phyloP scores from a whole-genome alignment of 2,888 invertebrate species.

The Patella depressa region DNA sequence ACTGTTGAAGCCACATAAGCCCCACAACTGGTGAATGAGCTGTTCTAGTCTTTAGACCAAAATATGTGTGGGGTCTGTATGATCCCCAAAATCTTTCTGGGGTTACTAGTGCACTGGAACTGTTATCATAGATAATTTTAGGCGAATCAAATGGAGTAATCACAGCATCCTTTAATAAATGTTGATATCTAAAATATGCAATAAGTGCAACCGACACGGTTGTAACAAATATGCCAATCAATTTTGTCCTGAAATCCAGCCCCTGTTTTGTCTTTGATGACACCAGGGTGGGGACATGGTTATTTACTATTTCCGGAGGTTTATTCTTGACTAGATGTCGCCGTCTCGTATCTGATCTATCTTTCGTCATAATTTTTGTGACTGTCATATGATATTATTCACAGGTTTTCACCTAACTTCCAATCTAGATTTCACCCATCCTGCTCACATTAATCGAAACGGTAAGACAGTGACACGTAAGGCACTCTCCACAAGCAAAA shows the following conservation, averaged over 20 bases:
- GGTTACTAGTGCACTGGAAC: slow-evolving; percentile 46
- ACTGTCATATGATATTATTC: too few relatives aligned
- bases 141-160: slow-evolving; percentile 56
- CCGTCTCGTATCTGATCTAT: too few relatives aligned
- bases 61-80: slow-evolving; percentile 75
- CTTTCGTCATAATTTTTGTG: too few relatives aligned
- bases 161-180: slow-evolving; percentile 49
- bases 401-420: too few relatives aligned
- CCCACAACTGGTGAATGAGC: slow-evolving; percentile 91
- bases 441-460: too few relatives aligned
- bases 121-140: slow-evolving; percentile 52
- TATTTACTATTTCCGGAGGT: neutral
- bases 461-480: too few relatives aligned
- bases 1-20: slow-evolving; percentile 93
- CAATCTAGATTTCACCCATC: too few relatives aligned
- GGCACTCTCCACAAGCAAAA: too few relatives aligned
- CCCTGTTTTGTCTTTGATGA: slow-evolving; percentile 8
- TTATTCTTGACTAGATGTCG: neutral
- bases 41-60: slow-evolving; percentile 85
- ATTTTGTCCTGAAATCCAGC: neutral
- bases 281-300: neutral
- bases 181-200: slow-evolving; percentile 46
- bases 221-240: slow-evolving; percentile 17
- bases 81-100: slow-evolving; percentile 83
- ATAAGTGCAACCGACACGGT: slow-evolving; percentile 26